phyloP scores from a whole-genome alignment of 2,888 invertebrate genomes.

The Cerceris ruficornis region DNA sequence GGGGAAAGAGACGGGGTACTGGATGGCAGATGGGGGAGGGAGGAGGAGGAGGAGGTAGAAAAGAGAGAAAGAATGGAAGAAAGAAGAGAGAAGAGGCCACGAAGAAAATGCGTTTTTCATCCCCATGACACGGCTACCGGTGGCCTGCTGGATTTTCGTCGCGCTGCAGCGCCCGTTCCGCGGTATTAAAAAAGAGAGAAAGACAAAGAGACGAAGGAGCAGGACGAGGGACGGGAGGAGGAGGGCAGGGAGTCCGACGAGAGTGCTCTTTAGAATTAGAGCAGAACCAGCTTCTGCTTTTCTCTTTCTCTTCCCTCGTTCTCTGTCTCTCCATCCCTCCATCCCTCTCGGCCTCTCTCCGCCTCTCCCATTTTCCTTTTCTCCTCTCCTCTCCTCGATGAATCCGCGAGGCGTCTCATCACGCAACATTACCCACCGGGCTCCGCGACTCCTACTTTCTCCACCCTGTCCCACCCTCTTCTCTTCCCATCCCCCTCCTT shows the following conservation, averaged over 20 bases:
- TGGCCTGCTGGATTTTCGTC: conserved; percentile 63
- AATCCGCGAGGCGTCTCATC: conserved; percentile 81
- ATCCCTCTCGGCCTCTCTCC: conserved; percentile 38
- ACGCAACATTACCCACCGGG: conserved; percentile 79
- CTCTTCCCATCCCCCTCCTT: conserved; percentile 15
- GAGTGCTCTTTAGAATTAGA: conserved; percentile 78
- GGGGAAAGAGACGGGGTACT: not conserved
- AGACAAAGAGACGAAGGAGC: conserved; percentile 56
- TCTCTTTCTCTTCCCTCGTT: conserved; percentile 44
- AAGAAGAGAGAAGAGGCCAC: conserved; percentile 26
- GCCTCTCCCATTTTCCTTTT: conserved; percentile 25
- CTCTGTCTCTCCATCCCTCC: conserved; percentile 10
- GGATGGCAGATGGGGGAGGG: not conserved
- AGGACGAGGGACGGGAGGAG: conserved; percentile 42
- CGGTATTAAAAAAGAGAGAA: conserved; percentile 54
- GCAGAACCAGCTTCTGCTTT: conserved; percentile 64
- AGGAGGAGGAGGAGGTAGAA: conserved; percentile 5
- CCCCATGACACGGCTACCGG: conserved; percentile 60
- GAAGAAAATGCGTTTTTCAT: conserved; percentile 65
- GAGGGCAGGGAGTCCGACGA: conserved; percentile 63
- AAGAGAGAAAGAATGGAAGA: conserved; percentile 13
- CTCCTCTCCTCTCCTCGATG: conserved; percentile 71
- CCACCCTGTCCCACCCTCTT: conserved; percentile 27
- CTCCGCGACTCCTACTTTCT: conserved; percentile 58
- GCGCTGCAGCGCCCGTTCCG: conserved; percentile 58